These are phyloP conservation scores for Idaea aversata DNA, from an alignment of 2,888 invertebrate species.

Conservation along the genomic window DNA sequence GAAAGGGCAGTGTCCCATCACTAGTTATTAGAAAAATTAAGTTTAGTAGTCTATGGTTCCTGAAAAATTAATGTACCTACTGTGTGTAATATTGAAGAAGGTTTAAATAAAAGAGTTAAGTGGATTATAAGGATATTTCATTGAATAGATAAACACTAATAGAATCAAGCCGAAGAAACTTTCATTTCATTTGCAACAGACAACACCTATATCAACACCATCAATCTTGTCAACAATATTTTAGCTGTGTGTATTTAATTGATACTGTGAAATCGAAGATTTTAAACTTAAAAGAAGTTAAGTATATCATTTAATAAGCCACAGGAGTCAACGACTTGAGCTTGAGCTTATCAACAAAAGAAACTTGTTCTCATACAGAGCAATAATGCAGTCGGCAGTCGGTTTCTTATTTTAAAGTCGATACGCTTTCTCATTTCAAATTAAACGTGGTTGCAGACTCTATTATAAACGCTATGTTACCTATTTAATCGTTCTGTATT, in stretches of 20 bases:
- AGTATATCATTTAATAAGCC: slow-evolving; percentile 32
- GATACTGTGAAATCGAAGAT: background rate
- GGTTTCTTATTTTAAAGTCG: slow-evolving; percentile 59
- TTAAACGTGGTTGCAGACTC: slow-evolving; percentile 42
- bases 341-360: slow-evolving; percentile 68
- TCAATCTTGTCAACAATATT: background rate
- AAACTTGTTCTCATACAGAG: slow-evolving; percentile 62
- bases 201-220: background rate
- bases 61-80: too few relatives aligned
- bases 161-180: background rate
- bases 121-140: too few relatives aligned
- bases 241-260: background rate
- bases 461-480: background rate
- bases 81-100: too few relatives aligned
- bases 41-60: too few relatives aligned
- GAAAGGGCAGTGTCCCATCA: too few relatives aligned
- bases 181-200: background rate
- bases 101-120: too few relatives aligned
- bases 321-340: slow-evolving; percentile 59
- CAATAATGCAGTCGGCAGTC: slow-evolving; percentile 44
- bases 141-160: too few relatives aligned
- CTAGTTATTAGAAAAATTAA: too few relatives aligned
- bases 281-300: slow-evolving; percentile 3
- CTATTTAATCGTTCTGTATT: too few relatives aligned
- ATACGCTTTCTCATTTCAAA: slow-evolving; percentile 68